Percentiles rank a stretch among this genome's conserved stretches.
phyloP scores from a whole-genome alignment of 2,113 vertebrate genomes.

The Platichthys flesus region DNA sequence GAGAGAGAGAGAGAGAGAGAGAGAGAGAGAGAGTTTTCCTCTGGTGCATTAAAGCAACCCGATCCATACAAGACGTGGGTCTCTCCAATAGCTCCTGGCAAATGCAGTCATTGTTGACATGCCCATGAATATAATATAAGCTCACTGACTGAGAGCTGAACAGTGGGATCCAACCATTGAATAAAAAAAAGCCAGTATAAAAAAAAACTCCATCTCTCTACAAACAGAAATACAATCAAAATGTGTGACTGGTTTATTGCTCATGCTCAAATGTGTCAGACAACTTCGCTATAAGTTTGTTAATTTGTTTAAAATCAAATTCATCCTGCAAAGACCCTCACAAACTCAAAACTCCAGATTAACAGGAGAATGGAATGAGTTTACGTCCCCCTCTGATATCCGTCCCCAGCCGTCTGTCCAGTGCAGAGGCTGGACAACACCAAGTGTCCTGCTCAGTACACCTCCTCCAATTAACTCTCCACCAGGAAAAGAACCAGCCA shows the following conservation, averaged over 20 bases:
- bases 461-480: constrained; percentile 66
- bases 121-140: constrained; percentile 56
- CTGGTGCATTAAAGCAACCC: constrained; percentile 17
- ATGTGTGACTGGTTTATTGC: neutral
- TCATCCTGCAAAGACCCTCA: neutral
- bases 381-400: neutral
- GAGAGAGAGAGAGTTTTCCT: constrained; percentile 27
- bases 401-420: neutral
- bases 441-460: constrained; percentile 30
- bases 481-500: constrained; percentile 17
- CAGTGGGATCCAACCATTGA: neutral
- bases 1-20: constrained; percentile 16
- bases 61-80: constrained; percentile 34
- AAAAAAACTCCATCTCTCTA: neutral
- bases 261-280: neutral
- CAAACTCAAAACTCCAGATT: neutral
- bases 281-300: neutral
- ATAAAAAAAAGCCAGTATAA: neutral
- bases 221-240: neutral
- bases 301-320: neutral
- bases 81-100: constrained; percentile 37
- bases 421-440: constrained; percentile 12
- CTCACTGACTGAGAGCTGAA: constrained; percentile 13
- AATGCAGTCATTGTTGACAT: constrained; percentile 54
- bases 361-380: neutral